Evolutionary conservation across 2,888 invertebrate genomes (phyloP).

Genomic region (Hypomecis atomaria): DNA sequence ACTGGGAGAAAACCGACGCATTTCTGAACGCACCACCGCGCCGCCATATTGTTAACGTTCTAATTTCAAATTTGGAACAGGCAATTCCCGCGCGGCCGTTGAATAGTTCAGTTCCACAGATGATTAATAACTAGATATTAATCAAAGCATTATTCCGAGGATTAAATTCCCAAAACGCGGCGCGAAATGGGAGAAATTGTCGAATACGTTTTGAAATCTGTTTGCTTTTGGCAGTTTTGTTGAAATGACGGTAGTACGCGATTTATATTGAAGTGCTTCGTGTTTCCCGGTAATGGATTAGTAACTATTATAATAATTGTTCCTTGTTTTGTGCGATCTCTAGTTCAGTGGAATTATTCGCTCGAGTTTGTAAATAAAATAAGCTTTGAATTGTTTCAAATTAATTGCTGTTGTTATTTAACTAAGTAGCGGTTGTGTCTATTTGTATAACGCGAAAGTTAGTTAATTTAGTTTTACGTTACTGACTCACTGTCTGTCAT

Average conservation of each 20-base stretch:
- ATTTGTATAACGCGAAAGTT: too few species aligned
- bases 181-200: slow-evolving; percentile 23
- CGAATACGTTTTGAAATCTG: slow-evolving; percentile 31
- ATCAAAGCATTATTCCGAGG: slow-evolving; percentile 70
- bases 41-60: slow-evolving; percentile 68
- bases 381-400: too few species aligned
- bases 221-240: slow-evolving; percentile 25
- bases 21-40: slow-evolving; percentile 42
- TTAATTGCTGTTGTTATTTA: too few species aligned
- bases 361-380: too few species aligned
- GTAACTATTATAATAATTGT: neutral
- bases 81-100: slow-evolving; percentile 68
- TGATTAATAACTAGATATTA: slow-evolving; percentile 75
- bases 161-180: slow-evolving; percentile 41
- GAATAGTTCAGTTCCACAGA: slow-evolving; percentile 73
- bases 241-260: slow-evolving; percentile 10
- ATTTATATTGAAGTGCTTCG: neutral
- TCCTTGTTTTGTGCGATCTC: too few species aligned
- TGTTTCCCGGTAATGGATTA: neutral
- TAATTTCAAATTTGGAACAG: slow-evolving; percentile 70
- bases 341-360: too few species aligned
- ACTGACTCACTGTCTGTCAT: too few species aligned
- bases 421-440: too few species aligned
- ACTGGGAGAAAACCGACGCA: slow-evolving; percentile 48
- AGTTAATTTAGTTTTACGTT: too few species aligned